Evolutionary conservation across 2,797 vertebrate genomes (phyloP), one percentile per base, ranked within the genome.

Genomic region (Zenarchopterus dispar): DNA sequence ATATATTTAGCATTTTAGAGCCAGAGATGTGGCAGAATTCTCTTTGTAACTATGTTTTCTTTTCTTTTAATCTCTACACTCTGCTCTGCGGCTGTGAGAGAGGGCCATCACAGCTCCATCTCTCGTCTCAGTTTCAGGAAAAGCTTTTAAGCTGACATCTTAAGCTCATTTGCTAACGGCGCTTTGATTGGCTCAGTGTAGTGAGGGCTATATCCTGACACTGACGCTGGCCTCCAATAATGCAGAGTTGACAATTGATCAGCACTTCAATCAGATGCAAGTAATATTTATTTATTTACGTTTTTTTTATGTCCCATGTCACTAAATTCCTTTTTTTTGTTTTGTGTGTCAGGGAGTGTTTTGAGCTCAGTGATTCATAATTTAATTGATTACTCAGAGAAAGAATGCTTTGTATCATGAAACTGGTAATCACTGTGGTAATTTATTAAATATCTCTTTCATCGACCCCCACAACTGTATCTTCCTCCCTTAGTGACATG

Each of bases 81-180:
- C 56, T 64, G 73, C 62, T 63, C 74, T 80, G 72, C 62, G 58
- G 77, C 69, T 65, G 54, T 17, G 69, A 78, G 81, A 72, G 68
- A 68, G 28, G 28, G 67, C 70, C 81, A 83, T 87, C 82, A 48
- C 67, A 67, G 76, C 66, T 73, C 41, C 17, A 77, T 65, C 57
- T 73, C 77, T 65, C 65, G 46, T 85, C 82, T 91, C 83, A 73
- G 73, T 90, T 91, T 90, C 88, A 89, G 75, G 62, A 81, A 85
- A 88, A 86, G 87, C 89, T 89, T 85, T 87, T 89, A 91, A 89
- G 86, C 84, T 89, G 91, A 91, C 86, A 89, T 90, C 48, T 88
- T 88, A 90, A 90, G 85, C 87, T 89, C 80, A 90, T 92, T 92
- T 91, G 78, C 86, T 75, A 85, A 88, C 78, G 68, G 77, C 70